Conservation (phyloP, 2,113 vertebrate genomes). For the Eudorcas thomsonii region DNA sequence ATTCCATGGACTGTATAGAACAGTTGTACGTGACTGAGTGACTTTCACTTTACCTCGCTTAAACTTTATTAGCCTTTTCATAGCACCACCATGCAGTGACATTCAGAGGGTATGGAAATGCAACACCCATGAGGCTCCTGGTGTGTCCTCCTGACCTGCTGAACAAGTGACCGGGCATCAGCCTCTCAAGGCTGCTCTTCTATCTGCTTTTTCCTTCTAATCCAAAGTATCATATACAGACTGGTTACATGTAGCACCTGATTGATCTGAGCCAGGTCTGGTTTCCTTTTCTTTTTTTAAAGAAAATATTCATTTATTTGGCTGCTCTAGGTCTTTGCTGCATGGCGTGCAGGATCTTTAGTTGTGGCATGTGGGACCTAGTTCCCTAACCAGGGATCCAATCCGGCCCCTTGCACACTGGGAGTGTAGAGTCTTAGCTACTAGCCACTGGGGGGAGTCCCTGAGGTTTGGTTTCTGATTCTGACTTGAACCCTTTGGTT, state of each 20-base stretch:
- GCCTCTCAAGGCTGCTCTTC: not conserved
- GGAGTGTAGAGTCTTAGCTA: not conserved
- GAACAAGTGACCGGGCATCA: no score
- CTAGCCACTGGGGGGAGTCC: not conserved
- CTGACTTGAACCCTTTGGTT: not conserved
- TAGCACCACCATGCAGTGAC: not conserved
- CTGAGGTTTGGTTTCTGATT: not conserved
- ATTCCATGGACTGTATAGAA: not conserved
- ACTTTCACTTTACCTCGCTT: not conserved
- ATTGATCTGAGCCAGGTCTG: not conserved
- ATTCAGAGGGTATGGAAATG: not conserved
- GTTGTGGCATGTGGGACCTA: not conserved
- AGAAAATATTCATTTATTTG: not conserved
- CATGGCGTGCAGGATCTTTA: fast-evolving
- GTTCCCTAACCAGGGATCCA: not conserved
- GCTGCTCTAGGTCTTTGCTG: not conserved
- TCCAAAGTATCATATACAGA: not conserved
- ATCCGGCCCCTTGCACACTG: fast-evolving
- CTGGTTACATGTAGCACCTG: not conserved
- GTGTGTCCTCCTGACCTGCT: not conserved
- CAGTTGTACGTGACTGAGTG: not conserved
- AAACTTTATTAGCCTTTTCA: not conserved
- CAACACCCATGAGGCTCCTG: not conserved
- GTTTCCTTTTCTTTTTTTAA: not conserved
- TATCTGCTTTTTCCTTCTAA: not conserved